Conservation (phyloP, 2,888 invertebrate genomes). For the Coleophora flavipennella region DNA sequence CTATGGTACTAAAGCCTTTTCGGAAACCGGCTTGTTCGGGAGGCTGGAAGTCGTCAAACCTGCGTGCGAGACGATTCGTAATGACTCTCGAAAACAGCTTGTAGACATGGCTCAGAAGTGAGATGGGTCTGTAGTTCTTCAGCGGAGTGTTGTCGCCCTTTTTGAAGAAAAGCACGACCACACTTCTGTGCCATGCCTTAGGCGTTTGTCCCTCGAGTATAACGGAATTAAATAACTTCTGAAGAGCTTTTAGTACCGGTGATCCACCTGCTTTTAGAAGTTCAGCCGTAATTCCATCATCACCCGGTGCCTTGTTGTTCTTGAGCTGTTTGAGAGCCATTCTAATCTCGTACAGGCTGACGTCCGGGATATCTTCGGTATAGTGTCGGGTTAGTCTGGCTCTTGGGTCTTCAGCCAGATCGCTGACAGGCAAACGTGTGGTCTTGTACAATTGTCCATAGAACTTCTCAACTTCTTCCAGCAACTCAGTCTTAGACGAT, state of each 20-base stretch:
- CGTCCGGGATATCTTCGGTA: too few species aligned
- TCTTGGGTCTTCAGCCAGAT: too few species aligned
- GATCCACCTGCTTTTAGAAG: neutral
- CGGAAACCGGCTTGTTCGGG: too few species aligned
- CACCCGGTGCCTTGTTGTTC: too few species aligned
- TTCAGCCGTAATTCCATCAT: too few species aligned
- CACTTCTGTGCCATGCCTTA: neutral
- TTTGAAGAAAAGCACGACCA: neutral
- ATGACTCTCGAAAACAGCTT: neutral
- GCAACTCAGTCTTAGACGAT: too few species aligned
- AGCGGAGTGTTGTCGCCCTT: neutral
- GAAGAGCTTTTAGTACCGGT: neutral
- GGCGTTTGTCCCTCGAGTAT: neutral
- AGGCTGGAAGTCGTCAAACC: neutral
- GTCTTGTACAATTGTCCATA: too few species aligned
- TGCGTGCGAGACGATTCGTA: neutral
- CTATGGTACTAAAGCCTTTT: neutral
- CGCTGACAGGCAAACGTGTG: too few species aligned
- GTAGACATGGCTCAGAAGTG: neutral
- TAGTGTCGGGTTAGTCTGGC: too few species aligned
- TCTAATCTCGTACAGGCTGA: too few species aligned
- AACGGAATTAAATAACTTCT: neutral
- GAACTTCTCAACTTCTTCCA: too few species aligned
- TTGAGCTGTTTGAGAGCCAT: too few species aligned
- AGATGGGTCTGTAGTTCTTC: neutral